Conservation (phyloP, 1,140 invertebrate species). For the Aricia agestis region DNA sequence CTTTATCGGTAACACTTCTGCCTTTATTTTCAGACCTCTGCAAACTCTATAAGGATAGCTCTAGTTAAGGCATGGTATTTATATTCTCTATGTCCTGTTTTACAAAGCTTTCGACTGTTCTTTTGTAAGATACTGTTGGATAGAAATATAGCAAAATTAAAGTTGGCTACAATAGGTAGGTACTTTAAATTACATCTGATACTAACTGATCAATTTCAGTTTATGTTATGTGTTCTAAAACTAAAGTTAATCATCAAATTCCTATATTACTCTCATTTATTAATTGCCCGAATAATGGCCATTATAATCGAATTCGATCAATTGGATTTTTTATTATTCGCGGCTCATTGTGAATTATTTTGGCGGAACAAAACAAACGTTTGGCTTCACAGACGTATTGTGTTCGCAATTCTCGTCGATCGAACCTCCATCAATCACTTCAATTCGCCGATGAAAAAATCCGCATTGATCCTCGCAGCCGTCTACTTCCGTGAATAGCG, state of each 20-base stretch:
- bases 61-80: no score
- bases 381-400: not conserved
- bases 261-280: not conserved
- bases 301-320: not conserved
- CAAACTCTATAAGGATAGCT: no score
- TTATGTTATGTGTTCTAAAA: no score
- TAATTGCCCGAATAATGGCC: not conserved
- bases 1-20: no score
- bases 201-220: no score
- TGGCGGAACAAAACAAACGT: not conserved
- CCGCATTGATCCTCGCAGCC: constrained; percentile 17
- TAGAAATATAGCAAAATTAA: no score
- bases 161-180: no score
- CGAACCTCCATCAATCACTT: constrained; percentile 17
- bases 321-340: not conserved
- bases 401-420: constrained; percentile 1
- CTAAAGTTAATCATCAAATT: constrained; percentile 6
- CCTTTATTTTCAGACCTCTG: no score
- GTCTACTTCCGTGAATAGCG: constrained; percentile 52
- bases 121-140: no score
- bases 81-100: no score
- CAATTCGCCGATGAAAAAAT: not conserved
- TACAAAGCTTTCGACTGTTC: no score
- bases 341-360: not conserved
- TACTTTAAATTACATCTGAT: no score